Percentiles rank a stretch among this genome's conserved stretches.
Conservation (phyloP, 2,797 vertebrate species). For the Falco novaeseelandiae region DNA sequence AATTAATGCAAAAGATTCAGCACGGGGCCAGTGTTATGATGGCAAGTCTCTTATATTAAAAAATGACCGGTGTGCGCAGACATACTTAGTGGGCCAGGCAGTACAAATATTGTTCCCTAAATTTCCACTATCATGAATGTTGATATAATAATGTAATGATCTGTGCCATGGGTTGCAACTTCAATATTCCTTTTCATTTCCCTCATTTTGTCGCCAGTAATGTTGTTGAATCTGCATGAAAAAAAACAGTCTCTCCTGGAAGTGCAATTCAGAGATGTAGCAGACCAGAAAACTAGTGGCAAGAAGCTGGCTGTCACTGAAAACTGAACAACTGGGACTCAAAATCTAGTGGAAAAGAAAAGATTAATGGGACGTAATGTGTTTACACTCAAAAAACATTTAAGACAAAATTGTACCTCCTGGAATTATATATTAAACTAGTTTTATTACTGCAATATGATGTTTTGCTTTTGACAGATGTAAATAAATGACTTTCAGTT, state of each 20-base stretch:
- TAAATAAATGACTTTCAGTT: constrained; percentile 24
- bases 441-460: not conserved
- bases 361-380: constrained; percentile 55
- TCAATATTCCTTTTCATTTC: constrained; percentile 63
- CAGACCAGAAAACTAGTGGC: constrained; percentile 48
- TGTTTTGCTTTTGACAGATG: constrained; percentile 22
- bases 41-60: constrained; percentile 45
- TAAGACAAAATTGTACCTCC: constrained; percentile 38
- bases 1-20: constrained; percentile 56
- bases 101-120: constrained; percentile 56
- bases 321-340: constrained; percentile 52
- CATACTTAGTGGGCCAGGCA: constrained; percentile 14
- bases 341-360: constrained; percentile 26
- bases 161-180: constrained; percentile 52
- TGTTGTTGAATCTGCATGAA: constrained; percentile 30
- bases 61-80: constrained; percentile 62
- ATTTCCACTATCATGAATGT: constrained; percentile 67
- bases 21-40: constrained; percentile 4
- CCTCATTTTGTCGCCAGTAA: constrained; percentile 39
- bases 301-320: constrained; percentile 40
- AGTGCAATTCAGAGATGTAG: constrained; percentile 40
- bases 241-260: constrained; percentile 14
- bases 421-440: constrained; percentile 29
- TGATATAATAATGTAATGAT: constrained; percentile 65
- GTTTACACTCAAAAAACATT: constrained; percentile 18